A percentile compares a stretch with the other conserved stretches of the same genome.
Evolutionary conservation across 2,113 vertebrate genomes (phyloP).

Genomic region (Tylochromis polylepis): DNA sequence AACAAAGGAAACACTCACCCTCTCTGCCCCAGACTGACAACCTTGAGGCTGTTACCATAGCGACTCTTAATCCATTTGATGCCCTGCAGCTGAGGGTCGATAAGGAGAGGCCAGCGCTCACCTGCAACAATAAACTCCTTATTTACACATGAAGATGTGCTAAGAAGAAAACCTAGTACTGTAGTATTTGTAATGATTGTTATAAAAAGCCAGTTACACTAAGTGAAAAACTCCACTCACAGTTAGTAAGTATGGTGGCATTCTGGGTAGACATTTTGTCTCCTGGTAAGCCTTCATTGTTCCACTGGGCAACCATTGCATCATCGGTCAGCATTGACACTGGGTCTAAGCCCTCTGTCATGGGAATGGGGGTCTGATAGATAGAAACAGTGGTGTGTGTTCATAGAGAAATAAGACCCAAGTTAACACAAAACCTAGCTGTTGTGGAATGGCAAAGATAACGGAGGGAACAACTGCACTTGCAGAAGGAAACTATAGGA

Average conservation of each 20-base stretch:
- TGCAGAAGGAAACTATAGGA: not conserved
- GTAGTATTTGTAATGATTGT: not conserved
- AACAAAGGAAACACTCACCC: slow-evolving; percentile 50
- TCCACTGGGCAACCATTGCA: slow-evolving; percentile 74
- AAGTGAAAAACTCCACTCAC: slow-evolving; percentile 24
- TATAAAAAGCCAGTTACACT: not conserved
- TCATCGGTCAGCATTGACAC: slow-evolving; percentile 70
- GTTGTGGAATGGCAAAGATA: not conserved
- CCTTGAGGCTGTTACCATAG: slow-evolving; percentile 67
- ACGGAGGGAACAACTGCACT: not conserved
- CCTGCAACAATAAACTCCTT: slow-evolving; percentile 25
- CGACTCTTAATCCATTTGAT: slow-evolving; percentile 80
- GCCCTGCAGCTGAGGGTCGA: slow-evolving; percentile 74
- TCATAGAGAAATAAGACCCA: not conserved
- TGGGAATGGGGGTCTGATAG: slow-evolving; percentile 67
- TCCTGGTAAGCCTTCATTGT: slow-evolving; percentile 75
- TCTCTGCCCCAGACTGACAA: slow-evolving; percentile 73
- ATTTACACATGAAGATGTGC: not conserved
- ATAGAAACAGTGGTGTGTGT: not conserved
- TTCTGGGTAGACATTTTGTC: slow-evolving; percentile 76
- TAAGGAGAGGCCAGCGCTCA: slow-evolving; percentile 75
- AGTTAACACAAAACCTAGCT: not conserved
- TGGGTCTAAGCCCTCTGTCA: slow-evolving; percentile 73
- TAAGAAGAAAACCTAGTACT: not conserved
- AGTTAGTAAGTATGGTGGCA: slow-evolving; percentile 69